These are phyloP conservation scores for Episyrphus balteatus DNA, from an alignment of 1,140 invertebrate species.

Conservation along the genomic window DNA sequence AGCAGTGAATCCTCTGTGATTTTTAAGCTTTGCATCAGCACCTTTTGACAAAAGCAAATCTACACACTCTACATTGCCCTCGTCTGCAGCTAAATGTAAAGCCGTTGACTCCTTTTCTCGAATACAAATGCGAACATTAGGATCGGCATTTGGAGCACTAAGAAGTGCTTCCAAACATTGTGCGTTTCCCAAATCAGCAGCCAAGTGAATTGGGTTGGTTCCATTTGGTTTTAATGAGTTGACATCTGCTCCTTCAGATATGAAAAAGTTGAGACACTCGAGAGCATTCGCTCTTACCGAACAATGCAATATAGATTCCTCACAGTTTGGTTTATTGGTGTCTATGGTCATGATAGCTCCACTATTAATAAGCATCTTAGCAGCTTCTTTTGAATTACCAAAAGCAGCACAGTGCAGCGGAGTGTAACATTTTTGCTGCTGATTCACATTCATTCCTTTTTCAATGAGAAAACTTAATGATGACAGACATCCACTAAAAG, in stretches of 20 bases:
- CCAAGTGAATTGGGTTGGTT: conserved; percentile 63
- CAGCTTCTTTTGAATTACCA: conserved; percentile 60
- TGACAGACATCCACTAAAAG: conserved; percentile 62
- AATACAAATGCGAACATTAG: conserved; percentile 49
- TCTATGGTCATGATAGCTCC: conserved; percentile 46
- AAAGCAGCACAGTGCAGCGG: conserved; percentile 73
- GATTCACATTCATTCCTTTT: conserved; percentile 55
- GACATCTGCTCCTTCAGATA: conserved; percentile 55
- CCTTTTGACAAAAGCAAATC: conserved; percentile 58
- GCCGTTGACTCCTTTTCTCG: conserved; percentile 60
- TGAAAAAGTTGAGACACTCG: conserved; percentile 60
- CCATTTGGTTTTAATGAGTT: conserved; percentile 58
- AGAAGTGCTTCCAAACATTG: conserved; percentile 57
- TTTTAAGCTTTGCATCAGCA: conserved; percentile 57
- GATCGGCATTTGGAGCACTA: conserved; percentile 50
- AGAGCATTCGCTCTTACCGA: conserved; percentile 62
- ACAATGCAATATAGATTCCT: conserved; percentile 65
- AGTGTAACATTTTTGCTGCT: conserved; percentile 53
- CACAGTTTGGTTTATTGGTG: conserved; percentile 50
- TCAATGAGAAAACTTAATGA: conserved; percentile 56
- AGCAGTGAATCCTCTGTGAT: conserved; percentile 64
- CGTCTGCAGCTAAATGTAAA: conserved; percentile 68
- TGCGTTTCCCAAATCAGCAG: conserved; percentile 59
- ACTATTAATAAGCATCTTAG: conserved; percentile 55
- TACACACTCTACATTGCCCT: conserved; percentile 61